A percentile compares a stretch with the other conserved stretches of the same genome.
Conservation (phyloP, 53 echinoderm and acorn worm species). For the Stichopus horrens region DNA sequence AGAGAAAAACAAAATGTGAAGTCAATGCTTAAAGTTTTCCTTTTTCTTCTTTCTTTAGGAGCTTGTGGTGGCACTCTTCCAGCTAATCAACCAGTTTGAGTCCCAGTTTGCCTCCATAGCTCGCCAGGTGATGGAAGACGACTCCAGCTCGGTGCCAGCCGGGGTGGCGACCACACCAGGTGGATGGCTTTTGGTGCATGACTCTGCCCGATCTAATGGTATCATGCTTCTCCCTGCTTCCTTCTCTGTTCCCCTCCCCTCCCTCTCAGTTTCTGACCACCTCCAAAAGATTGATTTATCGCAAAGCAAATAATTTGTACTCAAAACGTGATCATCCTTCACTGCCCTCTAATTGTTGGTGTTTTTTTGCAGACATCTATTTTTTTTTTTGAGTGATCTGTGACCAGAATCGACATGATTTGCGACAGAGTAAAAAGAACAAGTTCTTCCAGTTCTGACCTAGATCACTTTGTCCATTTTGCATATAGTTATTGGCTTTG, state of each 20-base stretch:
- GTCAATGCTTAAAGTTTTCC: background rate
- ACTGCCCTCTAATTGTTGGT: no score
- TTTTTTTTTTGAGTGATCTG: no score
- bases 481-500: no score
- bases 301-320: no score
- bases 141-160: slow-evolving; percentile 64
- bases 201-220: slow-evolving; percentile 76
- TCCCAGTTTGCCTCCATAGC: slow-evolving; percentile 85
- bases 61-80: slow-evolving; percentile 87
- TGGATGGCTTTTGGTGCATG: slow-evolving; percentile 84
- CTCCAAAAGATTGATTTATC: background rate
- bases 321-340: no score
- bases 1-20: no score
- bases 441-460: no score
- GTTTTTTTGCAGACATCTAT: no score
- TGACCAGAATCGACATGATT: no score
- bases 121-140: slow-evolving; percentile 85
- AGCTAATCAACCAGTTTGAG: slow-evolving; percentile 89
- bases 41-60: slow-evolving; percentile 55
- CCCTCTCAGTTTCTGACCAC: background rate
- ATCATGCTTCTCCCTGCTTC: slow-evolving; percentile 50
- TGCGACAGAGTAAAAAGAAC: no score
- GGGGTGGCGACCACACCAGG: slow-evolving; percentile 70
- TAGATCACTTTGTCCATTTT: no score
- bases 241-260: background rate